Percentiles rank a stretch among this genome's conserved stretches.
phyloP scores from a whole-genome alignment of 2,113 vertebrate species.

The Phylloscopus whistleri region DNA sequence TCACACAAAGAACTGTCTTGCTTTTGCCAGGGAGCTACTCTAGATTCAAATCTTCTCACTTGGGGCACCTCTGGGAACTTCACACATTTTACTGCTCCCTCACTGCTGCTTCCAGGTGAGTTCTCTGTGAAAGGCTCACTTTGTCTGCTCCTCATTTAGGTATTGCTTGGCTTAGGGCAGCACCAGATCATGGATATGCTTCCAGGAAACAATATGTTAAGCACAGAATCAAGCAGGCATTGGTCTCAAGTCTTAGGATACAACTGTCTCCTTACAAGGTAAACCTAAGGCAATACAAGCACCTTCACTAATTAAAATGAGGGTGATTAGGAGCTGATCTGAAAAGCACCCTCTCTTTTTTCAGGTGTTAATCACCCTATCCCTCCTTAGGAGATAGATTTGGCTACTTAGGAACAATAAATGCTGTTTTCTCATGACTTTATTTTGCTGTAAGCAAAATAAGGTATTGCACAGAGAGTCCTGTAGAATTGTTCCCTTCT shows the following conservation, averaged over 20 bases:
- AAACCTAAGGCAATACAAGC: not conserved
- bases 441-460: not conserved
- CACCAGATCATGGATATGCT: not conserved
- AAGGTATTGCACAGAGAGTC: not conserved
- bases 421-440: not conserved
- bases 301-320: not conserved
- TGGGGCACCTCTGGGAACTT: not conserved
- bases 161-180: not conserved
- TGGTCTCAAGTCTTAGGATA: not conserved
- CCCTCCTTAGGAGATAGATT: not conserved
- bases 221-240: not conserved
- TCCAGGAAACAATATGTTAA: not conserved
- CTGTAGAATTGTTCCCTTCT: not conserved
- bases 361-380: not conserved
- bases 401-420: not conserved
- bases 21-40: constrained; percentile 21
- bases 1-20: not conserved
- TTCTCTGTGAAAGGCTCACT: not conserved
- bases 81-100: not conserved
- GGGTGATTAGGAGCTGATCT: not conserved
- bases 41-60: not conserved
- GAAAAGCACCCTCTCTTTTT: not conserved
- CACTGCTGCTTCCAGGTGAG: not conserved
- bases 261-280: not conserved
- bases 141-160: not conserved